Base-by-base conservation (phyloP, 2,113 vertebrate genomes). In the Tor tambroides region DNA sequence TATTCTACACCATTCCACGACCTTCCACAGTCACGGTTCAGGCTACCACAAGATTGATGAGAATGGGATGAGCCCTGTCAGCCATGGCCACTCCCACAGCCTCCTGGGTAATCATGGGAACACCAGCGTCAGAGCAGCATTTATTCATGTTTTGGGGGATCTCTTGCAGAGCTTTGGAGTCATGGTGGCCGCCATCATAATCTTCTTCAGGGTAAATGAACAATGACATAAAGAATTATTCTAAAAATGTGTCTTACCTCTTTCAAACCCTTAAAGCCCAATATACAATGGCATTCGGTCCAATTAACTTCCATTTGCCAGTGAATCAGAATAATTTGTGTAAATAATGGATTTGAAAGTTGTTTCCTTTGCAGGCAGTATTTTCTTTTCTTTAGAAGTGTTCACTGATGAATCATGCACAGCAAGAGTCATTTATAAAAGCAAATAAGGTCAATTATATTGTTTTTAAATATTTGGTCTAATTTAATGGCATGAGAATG, bases 91-190 rank as follows among this genome's bases (percentile, higher is more conserved):
- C 87, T 56, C 12, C 9, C 93, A 93, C 65, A 8, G 92, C 49
- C 91, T 95, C 17, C 87, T 95, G 10, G 89, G 95, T 0, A 88
- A 91, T 88, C 96, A 96, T 0, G 92, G 96, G 89, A 99, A 97
- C 94, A 97, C 98, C 67, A 99, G 98, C 0, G 95, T 99, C 78
- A 94, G 96, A 0, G 98, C 98, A 0, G 98, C 98, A 75, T 99
- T 99, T 30, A 95, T 99, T 84, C 98, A 99, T 0, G 98, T 99
- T 87, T 89, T 99, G 83, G 98, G 98, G 1, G 98, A 99, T 81
- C 95, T 99, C 59, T 95, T 99, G 91, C 98, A 99, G 93, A 99
- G 98, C 49, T 0, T 99, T 0, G 96, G 98, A 0, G 98, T 99
- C 90, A 95, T 97, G 87, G 95, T 97, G 80, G 98, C 98, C 0